Evolutionary conservation across 2,888 invertebrate genomes (phyloP).

Genomic region (Melinopterus prodromus): DNA sequence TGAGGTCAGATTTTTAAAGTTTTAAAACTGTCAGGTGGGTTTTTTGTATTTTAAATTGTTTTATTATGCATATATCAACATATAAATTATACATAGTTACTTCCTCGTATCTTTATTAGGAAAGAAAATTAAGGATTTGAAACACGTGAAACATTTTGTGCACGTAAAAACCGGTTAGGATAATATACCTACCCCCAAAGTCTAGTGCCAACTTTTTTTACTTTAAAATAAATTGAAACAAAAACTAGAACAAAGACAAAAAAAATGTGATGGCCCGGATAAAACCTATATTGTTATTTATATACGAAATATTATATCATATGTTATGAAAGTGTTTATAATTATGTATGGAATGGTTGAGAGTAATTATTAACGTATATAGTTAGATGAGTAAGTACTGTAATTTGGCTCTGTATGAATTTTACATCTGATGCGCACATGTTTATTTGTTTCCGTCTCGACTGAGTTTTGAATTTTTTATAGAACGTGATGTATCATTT

Average conservation of each 20-base stretch:
- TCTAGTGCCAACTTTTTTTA: conserved; percentile 23
- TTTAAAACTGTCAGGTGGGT: conserved; percentile 5
- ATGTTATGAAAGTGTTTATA: conserved; percentile 22
- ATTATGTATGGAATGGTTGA: conserved; percentile 17
- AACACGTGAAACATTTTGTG: neutral
- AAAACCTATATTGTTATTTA: conserved; percentile 23
- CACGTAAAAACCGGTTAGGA: neutral
- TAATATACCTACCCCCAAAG: neutral
- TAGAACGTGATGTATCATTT: too few relatives aligned
- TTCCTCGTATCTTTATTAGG: conserved; percentile 5
- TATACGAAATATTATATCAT: conserved; percentile 20
- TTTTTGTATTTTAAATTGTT: neutral
- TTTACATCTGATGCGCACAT: too few relatives aligned
- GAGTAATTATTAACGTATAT: neutral
- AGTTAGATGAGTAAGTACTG: too few relatives aligned
- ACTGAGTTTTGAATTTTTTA: too few relatives aligned
- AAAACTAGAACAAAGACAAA: conserved; percentile 10
- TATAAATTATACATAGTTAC: neutral
- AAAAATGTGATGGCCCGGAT: conserved; percentile 20
- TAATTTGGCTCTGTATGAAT: too few relatives aligned
- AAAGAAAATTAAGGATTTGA: neutral
- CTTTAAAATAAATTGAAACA: neutral
- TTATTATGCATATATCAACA: conserved; percentile 6
- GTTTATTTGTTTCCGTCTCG: too few relatives aligned
- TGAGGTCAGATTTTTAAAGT: conserved; percentile 16